Evolutionary conservation across 2,888 invertebrate species (phyloP).

Genomic region (Rotaria macrura): DNA sequence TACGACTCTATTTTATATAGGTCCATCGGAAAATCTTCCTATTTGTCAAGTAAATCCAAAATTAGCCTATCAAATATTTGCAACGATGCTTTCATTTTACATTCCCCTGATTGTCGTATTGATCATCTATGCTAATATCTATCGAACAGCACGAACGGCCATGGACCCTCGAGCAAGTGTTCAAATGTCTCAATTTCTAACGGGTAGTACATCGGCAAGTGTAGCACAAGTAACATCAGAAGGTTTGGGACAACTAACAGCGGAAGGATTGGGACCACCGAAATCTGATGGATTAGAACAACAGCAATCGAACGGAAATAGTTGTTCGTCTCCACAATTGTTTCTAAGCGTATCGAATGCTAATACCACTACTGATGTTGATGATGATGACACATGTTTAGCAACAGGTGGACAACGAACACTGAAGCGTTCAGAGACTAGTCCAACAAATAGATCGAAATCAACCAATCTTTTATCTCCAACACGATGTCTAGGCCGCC

Average conservation of each 20-base stretch:
- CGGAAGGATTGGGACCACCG: too few relatives aligned
- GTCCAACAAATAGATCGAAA: not conserved
- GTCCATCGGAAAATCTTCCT: not conserved
- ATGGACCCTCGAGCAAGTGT: constrained; percentile 1
- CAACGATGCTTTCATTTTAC: constrained; percentile 72
- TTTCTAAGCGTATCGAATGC: not conserved
- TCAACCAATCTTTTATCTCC: not conserved
- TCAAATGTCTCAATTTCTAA: constrained; percentile 7
- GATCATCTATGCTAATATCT: constrained; percentile 90
- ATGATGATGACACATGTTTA: not conserved
- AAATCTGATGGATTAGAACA: not conserved
- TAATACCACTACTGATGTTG: too few relatives aligned
- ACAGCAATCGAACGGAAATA: not conserved
- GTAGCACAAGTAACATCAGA: not conserved
- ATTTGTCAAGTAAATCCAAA: constrained; percentile 83
- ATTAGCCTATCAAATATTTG: constrained; percentile 90
- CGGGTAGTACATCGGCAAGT: not conserved
- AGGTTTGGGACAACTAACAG: too few relatives aligned
- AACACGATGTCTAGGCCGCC: not conserved
- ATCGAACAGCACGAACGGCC: constrained; percentile 64
- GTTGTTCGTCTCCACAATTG: not conserved
- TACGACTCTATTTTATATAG: not conserved
- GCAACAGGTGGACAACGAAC: not conserved
- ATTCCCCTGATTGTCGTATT: constrained; percentile 90
- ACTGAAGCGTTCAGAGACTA: not conserved